A percentile compares a stretch with the other conserved stretches of the same genome.
phyloP scores from a whole-genome alignment of 2,113 vertebrate species.

The Hypomesus transpacificus region DNA sequence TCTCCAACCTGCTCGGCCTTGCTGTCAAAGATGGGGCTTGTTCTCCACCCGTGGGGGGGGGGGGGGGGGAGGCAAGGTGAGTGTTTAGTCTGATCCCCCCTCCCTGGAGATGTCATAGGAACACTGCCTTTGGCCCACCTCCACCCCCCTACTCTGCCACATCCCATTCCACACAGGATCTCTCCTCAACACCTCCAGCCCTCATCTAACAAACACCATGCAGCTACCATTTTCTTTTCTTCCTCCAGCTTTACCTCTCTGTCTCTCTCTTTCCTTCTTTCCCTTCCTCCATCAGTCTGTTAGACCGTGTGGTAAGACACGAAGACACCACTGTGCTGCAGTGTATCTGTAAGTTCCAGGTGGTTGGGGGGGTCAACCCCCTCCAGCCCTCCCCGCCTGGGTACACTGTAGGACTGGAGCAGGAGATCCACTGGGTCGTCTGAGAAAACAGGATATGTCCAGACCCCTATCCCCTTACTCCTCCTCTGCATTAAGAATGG shows the following conservation, averaged over 20 bases:
- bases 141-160: neutral
- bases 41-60: conserved; percentile 83
- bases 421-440: conserved; percentile 42
- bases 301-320: no score
- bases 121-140: neutral
- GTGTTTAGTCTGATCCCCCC: conserved; percentile 86
- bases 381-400: conserved; percentile 13
- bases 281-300: no score
- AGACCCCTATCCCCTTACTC: conserved; percentile 60
- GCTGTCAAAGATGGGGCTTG: conserved; percentile 86
- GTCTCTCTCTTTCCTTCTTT: no score
- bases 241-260: no score
- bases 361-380: conserved; percentile 7
- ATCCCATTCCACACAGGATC: no score
- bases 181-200: no score
- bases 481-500: conserved; percentile 58
- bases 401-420: conserved; percentile 21
- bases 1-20: conserved; percentile 35
- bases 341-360: neutral
- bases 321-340: neutral
- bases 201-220: no score
- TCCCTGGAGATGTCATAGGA: conserved; percentile 20
- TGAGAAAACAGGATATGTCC: conserved; percentile 56
- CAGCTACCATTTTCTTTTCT: no score
- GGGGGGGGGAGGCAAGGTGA: conserved; percentile 66